Conservation (phyloP, 2,888 invertebrate genomes). For the Scelioninae gen. 1 region DNA sequence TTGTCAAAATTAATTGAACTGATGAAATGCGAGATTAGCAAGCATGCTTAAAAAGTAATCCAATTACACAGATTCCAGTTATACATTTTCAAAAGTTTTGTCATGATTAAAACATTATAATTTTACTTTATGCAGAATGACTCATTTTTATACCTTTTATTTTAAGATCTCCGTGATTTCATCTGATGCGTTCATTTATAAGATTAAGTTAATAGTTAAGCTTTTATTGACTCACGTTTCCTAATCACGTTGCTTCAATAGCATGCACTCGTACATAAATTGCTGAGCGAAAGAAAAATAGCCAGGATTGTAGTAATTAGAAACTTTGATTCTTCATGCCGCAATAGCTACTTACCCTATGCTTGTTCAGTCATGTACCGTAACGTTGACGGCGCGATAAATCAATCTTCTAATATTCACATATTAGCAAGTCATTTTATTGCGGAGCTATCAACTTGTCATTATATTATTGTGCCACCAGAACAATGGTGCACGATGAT, state of each 20-base stretch:
- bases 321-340: constrained; percentile 53
- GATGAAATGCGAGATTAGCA: constrained; percentile 51
- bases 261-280: constrained; percentile 45
- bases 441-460: constrained; percentile 37
- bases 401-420: constrained; percentile 63
- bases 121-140: background rate
- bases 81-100: background rate
- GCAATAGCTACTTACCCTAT: constrained; percentile 41
- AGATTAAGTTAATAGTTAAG: constrained; percentile 37
- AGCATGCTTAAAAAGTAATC: constrained; percentile 21
- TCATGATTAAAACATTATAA: background rate
- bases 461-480: constrained; percentile 44
- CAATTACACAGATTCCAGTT: constrained; percentile 39
- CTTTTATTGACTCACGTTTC: constrained; percentile 58
- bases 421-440: constrained; percentile 63
- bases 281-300: constrained; percentile 50
- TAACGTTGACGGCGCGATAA: constrained; percentile 54
- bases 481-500: constrained; percentile 22
- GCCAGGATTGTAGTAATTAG: constrained; percentile 60
- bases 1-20: constrained; percentile 33
- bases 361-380: constrained; percentile 39
- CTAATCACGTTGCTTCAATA: constrained; percentile 46
- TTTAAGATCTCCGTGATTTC: background rate
- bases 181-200: background rate
- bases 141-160: background rate